Percentiles rank a stretch among this genome's conserved stretches.
phyloP scores from a whole-genome alignment of 2,888 invertebrate species.

The Tetramorium bicarinatum region DNA sequence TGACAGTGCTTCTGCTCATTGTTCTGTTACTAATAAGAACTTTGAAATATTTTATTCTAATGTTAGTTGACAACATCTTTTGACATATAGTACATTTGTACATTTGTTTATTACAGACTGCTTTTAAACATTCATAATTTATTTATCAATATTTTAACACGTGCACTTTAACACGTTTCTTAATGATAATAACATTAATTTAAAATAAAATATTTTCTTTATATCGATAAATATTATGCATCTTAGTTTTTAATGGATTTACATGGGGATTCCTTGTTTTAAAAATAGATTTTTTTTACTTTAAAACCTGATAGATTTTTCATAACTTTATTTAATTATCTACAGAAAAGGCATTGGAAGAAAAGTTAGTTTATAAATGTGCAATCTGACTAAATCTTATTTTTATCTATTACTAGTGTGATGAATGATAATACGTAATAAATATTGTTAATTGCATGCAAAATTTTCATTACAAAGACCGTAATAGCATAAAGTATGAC shows the following conservation, averaged over 20 bases:
- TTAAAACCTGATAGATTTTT: not conserved
- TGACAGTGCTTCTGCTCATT: too few species aligned
- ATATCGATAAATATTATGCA: not conserved
- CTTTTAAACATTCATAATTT: not conserved
- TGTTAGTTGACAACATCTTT: not conserved
- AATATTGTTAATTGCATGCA: not conserved
- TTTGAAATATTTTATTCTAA: too few species aligned
- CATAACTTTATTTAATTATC: not conserved
- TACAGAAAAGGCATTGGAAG: not conserved
- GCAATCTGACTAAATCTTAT: not conserved
- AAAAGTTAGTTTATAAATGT: not conserved
- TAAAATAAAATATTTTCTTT: not conserved
- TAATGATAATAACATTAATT: not conserved
- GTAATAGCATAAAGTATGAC: constrained; percentile 41
- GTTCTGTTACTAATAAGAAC: too few species aligned
- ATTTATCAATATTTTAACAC: not conserved
- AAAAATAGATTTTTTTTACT: not conserved
- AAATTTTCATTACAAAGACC: constrained; percentile 10
- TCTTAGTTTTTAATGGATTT: not conserved
- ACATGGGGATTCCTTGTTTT: not conserved
- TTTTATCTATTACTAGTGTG: not conserved
- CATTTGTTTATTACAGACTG: not conserved
- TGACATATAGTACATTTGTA: not conserved
- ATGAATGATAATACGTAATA: not conserved
- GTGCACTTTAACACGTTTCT: not conserved